phyloP scores from a whole-genome alignment of 2,797 vertebrate species.

The Silurus aristotelis region DNA sequence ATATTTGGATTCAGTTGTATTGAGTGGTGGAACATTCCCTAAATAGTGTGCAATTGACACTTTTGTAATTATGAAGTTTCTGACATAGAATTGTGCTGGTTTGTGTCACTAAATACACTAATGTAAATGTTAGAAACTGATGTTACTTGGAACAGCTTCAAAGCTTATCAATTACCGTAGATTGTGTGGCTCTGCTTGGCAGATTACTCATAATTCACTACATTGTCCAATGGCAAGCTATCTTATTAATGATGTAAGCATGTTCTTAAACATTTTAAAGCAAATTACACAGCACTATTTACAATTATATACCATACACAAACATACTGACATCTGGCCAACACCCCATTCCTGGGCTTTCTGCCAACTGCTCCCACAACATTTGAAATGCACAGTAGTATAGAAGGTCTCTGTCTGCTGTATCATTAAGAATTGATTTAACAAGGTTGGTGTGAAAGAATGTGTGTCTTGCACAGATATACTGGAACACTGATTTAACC shows the following conservation, averaged over 20 bases:
- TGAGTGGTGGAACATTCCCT: not conserved
- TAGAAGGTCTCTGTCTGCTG: not conserved
- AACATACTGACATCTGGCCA: too few relatives aligned
- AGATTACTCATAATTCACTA: not conserved
- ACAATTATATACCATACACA: too few relatives aligned
- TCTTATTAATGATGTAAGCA: not conserved
- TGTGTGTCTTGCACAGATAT: not conserved
- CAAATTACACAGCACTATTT: too few relatives aligned
- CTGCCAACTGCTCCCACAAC: too few relatives aligned
- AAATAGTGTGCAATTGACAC: not conserved
- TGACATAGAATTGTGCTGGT: not conserved
- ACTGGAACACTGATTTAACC: not conserved
- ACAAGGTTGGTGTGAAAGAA: not conserved
- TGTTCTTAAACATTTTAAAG: not conserved
- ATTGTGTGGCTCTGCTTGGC: not conserved
- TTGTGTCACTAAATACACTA: not conserved
- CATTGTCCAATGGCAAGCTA: not conserved
- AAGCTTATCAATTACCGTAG: too few relatives aligned
- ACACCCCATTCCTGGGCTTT: too few relatives aligned
- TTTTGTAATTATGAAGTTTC: not conserved
- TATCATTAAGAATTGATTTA: not conserved
- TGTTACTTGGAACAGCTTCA: not conserved
- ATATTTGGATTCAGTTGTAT: not conserved
- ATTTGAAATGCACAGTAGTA: too few relatives aligned
- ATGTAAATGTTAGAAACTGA: not conserved